These are phyloP conservation scores for Cherax quadricarinatus DNA, from an alignment of 1,140 invertebrate genomes.

Conservation along the genomic window DNA sequence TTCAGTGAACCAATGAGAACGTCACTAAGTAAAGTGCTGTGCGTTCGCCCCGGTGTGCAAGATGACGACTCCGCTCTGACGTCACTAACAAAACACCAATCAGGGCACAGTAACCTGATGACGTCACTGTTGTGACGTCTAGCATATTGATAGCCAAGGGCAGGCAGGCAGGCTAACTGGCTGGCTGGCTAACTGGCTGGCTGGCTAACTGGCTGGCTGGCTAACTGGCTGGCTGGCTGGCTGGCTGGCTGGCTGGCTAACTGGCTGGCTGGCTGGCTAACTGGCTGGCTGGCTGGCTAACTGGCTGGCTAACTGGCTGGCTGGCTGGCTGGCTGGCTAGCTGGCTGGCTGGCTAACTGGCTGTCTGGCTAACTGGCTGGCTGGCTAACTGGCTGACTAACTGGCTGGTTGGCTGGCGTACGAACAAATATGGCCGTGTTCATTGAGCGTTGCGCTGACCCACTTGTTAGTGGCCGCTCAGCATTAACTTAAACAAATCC, in stretches of 20 bases:
- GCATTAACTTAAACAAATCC: not conserved
- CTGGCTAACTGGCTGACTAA: no score
- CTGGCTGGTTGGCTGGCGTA: not conserved
- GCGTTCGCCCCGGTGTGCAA: not conserved
- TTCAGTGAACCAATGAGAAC: conserved; percentile 32
- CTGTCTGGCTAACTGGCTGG: no score
- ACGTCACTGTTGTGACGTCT: conserved; percentile 16
- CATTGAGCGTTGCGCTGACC: conserved; percentile 35
- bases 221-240: no score
- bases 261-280: no score
- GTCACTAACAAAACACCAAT: conserved; percentile 39
- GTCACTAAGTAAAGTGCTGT: not conserved
- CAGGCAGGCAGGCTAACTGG: not conserved
- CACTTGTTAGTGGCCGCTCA: not conserved
- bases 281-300: conserved; percentile 8
- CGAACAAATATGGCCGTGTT: conserved; percentile 50
- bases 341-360: no score
- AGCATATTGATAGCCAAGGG: conserved; percentile 52
- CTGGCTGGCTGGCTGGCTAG: no score
- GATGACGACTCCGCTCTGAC: conserved; percentile 26
- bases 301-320: not conserved
- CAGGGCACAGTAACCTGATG: not conserved
- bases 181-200: no score
- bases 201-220: no score
- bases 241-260: no score